Evolutionary conservation across 2,113 vertebrate species (phyloP).

Genomic region (Gasterosteus aculeatus): DNA sequence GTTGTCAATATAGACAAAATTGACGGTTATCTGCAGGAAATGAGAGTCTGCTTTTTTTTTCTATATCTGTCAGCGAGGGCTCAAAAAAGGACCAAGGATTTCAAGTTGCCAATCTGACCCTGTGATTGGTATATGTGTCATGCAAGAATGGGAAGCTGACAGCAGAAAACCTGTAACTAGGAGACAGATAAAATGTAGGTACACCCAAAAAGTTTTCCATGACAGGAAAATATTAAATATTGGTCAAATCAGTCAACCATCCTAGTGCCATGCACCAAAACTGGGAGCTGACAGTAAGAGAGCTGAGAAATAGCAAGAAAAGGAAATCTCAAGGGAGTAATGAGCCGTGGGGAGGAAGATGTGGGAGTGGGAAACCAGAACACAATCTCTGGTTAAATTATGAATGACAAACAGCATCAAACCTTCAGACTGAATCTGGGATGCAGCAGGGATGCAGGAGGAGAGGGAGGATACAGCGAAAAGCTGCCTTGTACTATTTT

Average conservation of each 20-base stretch:
- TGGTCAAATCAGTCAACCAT: not conserved
- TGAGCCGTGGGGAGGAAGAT: conserved; percentile 1
- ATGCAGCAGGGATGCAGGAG: conserved; percentile 1
- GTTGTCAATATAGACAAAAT: not conserved
- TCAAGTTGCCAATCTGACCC: not conserved
- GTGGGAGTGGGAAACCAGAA: conserved; percentile 6
- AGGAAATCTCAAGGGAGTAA: conserved; percentile 15
- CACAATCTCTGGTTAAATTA: conserved; percentile 48
- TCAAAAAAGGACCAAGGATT: not conserved
- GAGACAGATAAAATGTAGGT: not conserved
- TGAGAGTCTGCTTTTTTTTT: not conserved
- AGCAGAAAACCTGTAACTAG: not conserved
- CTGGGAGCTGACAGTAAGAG: not conserved
- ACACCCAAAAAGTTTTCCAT: not conserved
- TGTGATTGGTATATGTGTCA: not conserved
- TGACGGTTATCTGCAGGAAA: not conserved
- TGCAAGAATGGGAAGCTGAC: not conserved
- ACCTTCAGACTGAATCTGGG: conserved; percentile 58
- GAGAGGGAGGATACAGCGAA: not conserved
- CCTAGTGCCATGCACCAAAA: not conserved
- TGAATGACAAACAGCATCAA: conserved; percentile 59
- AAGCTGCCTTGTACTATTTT: conserved; percentile 17
- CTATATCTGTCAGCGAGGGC: not conserved
- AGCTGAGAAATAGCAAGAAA: not conserved
- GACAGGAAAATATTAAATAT: not conserved